These are phyloP conservation scores for Melanotaenia trifasciata DNA, from an alignment of 2,797 vertebrate species.

Conservation along the genomic window DNA sequence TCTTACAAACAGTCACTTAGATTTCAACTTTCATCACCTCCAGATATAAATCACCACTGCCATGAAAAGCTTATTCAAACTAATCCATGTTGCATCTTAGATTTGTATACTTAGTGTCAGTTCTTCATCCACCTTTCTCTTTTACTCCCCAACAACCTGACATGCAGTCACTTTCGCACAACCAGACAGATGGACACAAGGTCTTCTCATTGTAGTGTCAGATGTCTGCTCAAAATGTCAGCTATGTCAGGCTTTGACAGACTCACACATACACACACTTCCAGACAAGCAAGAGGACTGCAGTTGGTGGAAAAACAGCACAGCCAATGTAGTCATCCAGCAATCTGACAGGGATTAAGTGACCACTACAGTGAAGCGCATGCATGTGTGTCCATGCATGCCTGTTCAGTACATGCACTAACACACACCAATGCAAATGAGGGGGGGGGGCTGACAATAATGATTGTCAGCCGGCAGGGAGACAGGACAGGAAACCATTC, in stretches of 20 bases:
- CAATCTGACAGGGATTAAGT: slow-evolving; percentile 78
- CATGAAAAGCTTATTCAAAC: slow-evolving; percentile 52
- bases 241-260: slow-evolving; percentile 63
- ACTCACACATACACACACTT: slow-evolving; percentile 24
- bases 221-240: slow-evolving; percentile 75
- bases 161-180: slow-evolving; percentile 57
- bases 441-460: slow-evolving; percentile 3
- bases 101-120: slow-evolving; percentile 53
- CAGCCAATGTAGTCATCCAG: slow-evolving; percentile 64
- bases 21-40: slow-evolving; percentile 45
- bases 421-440: slow-evolving; percentile 28
- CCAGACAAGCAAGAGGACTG: slow-evolving; percentile 51
- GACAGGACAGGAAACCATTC: slow-evolving; percentile 65
- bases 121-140: slow-evolving; percentile 54
- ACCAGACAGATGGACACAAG: slow-evolving; percentile 70
- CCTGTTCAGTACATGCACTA: slow-evolving; percentile 35
- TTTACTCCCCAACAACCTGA: slow-evolving; percentile 54
- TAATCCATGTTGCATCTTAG: slow-evolving; percentile 50
- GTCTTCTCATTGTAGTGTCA: slow-evolving; percentile 74
- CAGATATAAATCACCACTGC: slow-evolving; percentile 49
- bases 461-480: slow-evolving; percentile 49
- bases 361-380: slow-evolving; percentile 66
- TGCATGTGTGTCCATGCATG: slow-evolving; percentile 48
- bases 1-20: slow-evolving; percentile 12
- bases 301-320: slow-evolving; percentile 74